Base-by-base conservation (phyloP, 2,113 vertebrate genomes). In the Gambusia holbrooki region DNA sequence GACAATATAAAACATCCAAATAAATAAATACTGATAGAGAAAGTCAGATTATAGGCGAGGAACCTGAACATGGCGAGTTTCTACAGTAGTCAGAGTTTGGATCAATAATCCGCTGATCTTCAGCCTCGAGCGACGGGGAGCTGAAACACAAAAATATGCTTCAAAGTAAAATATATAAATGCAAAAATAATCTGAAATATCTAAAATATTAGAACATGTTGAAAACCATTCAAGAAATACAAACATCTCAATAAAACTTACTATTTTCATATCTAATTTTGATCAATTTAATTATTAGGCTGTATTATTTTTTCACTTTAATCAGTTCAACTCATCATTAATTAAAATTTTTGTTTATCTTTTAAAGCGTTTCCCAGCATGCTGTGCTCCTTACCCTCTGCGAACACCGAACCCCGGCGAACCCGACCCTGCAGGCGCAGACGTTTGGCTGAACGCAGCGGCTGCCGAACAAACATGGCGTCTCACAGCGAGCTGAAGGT, bases 341-440 rank as follows among this genome's bases (percentile, higher is more conserved):
- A 42, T 42, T 2, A 5, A 4, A 14, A 17, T 25, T 13, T n/a
- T 37, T 12, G 17, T 37, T 33, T 35, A 4, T 29, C 37, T 27
- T 25, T 66, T 66, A 17, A 58, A 60, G 14, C n/a, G 17, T 29
- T 17, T 30, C n/a, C 51, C n/a, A 3, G 32, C 2, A 62, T 12
- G 29, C 22, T 9, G 19, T 27, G 40, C 1, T 51, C 33, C 71
- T 91, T 90, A 89, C 94, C 90, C 90, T 89, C 71, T 76, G 92
- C 76, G 88, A 90, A 80, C 92, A 95, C 1, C 80, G 78, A 68
- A 87, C 79, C 0, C 92, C 94, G 9, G 85, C 65, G 30, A 77
- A 90, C 69, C 92, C 94, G 2, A 80, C 90, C 72, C 91, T 89
- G 70, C 94, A 96, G 51, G 94, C 88, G 22, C 94, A 96, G 75